A percentile compares a stretch with the other conserved stretches of the same genome.
Conservation (phyloP, 2,888 invertebrate genomes). For the Parascotia fuliginaria region DNA sequence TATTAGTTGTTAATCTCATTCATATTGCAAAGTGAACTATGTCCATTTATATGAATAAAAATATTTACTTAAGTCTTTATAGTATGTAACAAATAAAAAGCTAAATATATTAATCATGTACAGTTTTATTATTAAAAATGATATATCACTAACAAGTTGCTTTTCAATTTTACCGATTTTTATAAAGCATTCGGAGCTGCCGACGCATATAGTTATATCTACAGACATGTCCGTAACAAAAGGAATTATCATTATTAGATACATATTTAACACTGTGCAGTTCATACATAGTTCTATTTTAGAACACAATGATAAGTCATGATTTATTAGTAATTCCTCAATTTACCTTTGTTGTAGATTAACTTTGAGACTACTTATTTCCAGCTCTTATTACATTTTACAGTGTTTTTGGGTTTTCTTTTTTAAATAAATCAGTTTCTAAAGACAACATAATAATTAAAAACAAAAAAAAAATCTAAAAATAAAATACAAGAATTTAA, state of each 20-base stretch:
- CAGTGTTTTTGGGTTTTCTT: no score
- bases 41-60: constrained; percentile 75
- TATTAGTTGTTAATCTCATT: constrained; percentile 65
- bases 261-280: no score
- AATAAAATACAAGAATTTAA: no score
- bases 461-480: no score
- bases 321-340: neutral
- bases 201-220: neutral
- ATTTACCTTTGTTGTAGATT: neutral
- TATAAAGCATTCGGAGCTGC: neutral
- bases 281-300: no score
- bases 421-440: no score
- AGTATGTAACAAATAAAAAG: constrained; percentile 61
- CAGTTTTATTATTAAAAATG: constrained; percentile 80
- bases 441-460: no score
- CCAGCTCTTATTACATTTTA: neutral
- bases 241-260: neutral
- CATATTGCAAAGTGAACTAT: constrained; percentile 67
- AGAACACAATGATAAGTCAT: no score
- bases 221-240: no score
- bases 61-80: constrained; percentile 67
- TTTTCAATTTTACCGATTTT: constrained; percentile 34
- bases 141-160: constrained; percentile 49
- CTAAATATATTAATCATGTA: constrained; percentile 77
- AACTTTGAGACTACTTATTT: neutral